Evolutionary conservation across 2,113 vertebrate species (phyloP).

Genomic region (Xenus cinereus): DNA sequence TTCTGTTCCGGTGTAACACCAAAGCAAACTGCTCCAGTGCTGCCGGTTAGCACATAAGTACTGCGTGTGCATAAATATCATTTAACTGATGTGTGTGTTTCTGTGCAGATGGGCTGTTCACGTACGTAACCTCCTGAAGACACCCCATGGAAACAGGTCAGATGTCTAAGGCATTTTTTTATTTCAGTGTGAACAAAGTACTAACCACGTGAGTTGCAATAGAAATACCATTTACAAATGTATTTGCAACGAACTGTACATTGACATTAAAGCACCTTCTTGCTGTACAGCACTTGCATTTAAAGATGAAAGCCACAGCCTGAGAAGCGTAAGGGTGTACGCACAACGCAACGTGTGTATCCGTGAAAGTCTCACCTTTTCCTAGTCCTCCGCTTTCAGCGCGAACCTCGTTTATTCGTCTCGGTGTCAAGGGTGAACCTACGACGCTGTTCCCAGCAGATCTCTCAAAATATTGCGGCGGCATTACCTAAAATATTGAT

Average conservation of each 20-base stretch:
- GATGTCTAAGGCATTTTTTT: no score
- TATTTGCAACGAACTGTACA: not conserved
- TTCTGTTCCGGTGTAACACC: not conserved
- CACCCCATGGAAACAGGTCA: not conserved
- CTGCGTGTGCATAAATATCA: not conserved
- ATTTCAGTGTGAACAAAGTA: no score
- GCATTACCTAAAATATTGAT: conserved; percentile 84
- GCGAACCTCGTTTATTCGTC: conserved; percentile 76
- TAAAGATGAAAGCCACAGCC: not conserved
- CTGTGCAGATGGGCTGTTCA: accelerated
- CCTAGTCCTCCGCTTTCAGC: conserved; percentile 68
- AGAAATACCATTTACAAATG: not conserved
- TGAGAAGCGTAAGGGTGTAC: not conserved
- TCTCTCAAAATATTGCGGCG: conserved; percentile 86
- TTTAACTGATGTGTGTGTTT: not conserved
- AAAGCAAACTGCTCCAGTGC: not conserved
- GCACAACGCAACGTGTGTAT: not conserved
- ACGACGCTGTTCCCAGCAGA: conserved; percentile 58
- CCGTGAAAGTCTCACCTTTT: conserved; percentile 66
- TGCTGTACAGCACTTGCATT: not conserved
- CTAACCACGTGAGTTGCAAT: not conserved
- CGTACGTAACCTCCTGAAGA: not conserved
- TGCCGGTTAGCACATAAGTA: accelerated
- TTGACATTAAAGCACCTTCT: not conserved
- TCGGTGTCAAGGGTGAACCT: conserved; percentile 68